These are phyloP conservation scores for Meteorus colon DNA, from an alignment of 2,888 invertebrate genomes.

Conservation along the genomic window DNA sequence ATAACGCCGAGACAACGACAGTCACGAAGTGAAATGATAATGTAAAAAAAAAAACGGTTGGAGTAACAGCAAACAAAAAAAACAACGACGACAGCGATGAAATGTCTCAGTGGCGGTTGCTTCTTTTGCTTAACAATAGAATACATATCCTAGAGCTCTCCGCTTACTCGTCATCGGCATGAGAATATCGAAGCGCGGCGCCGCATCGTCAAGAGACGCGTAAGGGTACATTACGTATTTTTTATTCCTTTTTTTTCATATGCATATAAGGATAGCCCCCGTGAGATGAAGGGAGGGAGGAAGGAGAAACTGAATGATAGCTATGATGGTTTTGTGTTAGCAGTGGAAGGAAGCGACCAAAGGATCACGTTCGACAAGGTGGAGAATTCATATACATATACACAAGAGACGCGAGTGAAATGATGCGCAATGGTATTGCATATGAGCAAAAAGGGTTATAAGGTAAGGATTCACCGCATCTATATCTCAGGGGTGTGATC, in stretches of 20 bases:
- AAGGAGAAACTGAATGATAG: constrained; percentile 27
- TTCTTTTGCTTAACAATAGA: constrained; percentile 69
- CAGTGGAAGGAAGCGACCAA: neutral
- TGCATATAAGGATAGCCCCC: constrained; percentile 56
- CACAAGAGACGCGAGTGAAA: constrained; percentile 42
- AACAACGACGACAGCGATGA: constrained; percentile 43
- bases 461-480: constrained; percentile 39
- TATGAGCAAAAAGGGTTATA: constrained; percentile 46
- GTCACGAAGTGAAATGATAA: constrained; percentile 41
- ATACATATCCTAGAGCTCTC: constrained; percentile 44
- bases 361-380: constrained; percentile 25
- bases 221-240: constrained; percentile 39
- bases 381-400: neutral
- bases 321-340: constrained; percentile 17
- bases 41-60: constrained; percentile 53
- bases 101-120: constrained; percentile 61
- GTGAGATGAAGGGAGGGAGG: constrained; percentile 37
- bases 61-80: constrained; percentile 31
- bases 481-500: constrained; percentile 72
- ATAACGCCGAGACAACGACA: constrained; percentile 2
- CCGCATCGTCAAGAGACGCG: constrained; percentile 55
- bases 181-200: constrained; percentile 56
- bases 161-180: constrained; percentile 53
- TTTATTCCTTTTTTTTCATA: constrained; percentile 59
- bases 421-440: constrained; percentile 32